Evolutionary conservation across 2,113 vertebrate species (phyloP), one percentile per base, ranked within the genome.

Genomic region (Petrocephalus zakoni): DNA sequence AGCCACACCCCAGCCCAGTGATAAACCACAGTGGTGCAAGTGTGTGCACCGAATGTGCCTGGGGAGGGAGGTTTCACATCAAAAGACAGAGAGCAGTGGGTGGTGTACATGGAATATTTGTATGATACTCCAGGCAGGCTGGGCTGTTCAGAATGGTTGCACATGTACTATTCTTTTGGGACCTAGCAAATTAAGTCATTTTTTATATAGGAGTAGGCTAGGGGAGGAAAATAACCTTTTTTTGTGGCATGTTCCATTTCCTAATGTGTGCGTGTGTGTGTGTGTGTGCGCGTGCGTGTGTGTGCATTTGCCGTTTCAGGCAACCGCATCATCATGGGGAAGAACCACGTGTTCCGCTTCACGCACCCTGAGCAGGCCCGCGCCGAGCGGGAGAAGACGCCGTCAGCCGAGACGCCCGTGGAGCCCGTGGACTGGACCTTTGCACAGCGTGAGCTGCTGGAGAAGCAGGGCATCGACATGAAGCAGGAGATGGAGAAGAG

Each of bases 401-500:
- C 98, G 0, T 96, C 98, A 0, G 98, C 98, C 0, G 98, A 99
- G 93, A 99, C 98, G n/a, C 98, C 98, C 0, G 97, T 98, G 0
- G 98, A 99, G 93, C 98, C 98, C 0, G 98, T 99, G 56, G 98
- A 99, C 93, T 99, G 98, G 98, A 99, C 98, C 0, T 99, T 99
- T 93, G 98, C 98, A 87, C 98, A 99, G 95, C 95, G 98, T 58
- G 98, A 99, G 91, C 96, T 99, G 85, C 94, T 99, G 89, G 98
- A 99, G 93, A 99, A 99, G 89, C 98, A 99, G 89, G 98, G 98
- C 85, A 99, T 99, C 42, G 98, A 99, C 94, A 99, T 99, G 98
- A 99, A 99, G 87, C 98, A 99, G 90, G 98, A 99, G 93, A 99
- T 99, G 98, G 98, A 99, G 92, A 99, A 99, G 95, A 96, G 98